Base-by-base conservation (phyloP, 2,797 vertebrate species). In the Amphiprion clarkii region DNA sequence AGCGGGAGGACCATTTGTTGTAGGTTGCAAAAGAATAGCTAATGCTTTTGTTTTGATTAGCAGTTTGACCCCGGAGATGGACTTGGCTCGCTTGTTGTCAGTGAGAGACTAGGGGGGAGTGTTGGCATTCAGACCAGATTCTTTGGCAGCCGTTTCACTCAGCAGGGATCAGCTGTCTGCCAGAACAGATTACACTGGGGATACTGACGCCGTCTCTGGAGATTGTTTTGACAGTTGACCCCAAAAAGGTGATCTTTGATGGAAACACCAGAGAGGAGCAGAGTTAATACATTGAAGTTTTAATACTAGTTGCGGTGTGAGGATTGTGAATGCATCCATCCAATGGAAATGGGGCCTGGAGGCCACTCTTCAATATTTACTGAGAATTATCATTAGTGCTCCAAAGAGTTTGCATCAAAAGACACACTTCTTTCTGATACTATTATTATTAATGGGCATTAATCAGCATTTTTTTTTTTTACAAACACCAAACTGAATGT, bases 1-100 rank as follows among this genome's bases (percentile, higher is more conserved):
- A 58, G 66, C 25, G 3, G 36, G 44, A 44, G 65, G 56, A 68
- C 66, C 1, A 13, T 85, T 87, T 83, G 85, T 77, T 79, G 65
- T 55, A 36, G 0, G 3, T 70, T 57, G 70, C 44, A 51, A 72
- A 84, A 81, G 60, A 81, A 85, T 67, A 61, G 71, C 63, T 80
- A 82, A 85, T 70, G 76, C 76, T 71, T 92, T 83, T 86, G 88
- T 90, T 92, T 86, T 87, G 87, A 91, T 89, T 76, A 85, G 85
- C 84, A 53, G 82, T 79, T 92, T 90, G 88, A 93, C 86, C 82
- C 71, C 58, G 19, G 80, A 88, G 88, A 91, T 76, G 83, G 87
- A 87, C 77, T 87, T 80, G 83, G 85, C 84, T 80, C 25, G 8
- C 42, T 65, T 9, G 12, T 76, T 67, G 78, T 88, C 74, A 71